Percentiles rank a stretch among this genome's conserved stretches.
These are phyloP conservation scores for Pseudocheirus occidentalis DNA, from an alignment of 2,797 vertebrate species.

Conservation along the genomic window DNA sequence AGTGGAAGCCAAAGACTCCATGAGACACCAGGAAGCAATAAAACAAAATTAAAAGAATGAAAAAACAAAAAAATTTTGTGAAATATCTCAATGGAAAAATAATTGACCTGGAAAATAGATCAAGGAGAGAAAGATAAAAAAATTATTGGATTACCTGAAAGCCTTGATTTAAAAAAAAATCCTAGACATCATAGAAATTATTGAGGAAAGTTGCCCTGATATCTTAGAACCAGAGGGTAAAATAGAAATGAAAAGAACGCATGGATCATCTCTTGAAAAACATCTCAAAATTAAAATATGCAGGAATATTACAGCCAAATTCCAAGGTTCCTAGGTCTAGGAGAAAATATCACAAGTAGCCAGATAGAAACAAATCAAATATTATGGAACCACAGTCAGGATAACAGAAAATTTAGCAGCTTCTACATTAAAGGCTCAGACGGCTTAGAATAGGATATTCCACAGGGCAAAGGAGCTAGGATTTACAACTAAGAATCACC, in stretches of 20 bases:
- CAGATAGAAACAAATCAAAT: not conserved
- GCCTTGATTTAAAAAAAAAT: not conserved
- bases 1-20: not conserved
- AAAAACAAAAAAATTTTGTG: not conserved
- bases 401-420: not conserved
- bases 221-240: not conserved
- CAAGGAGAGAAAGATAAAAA: not conserved
- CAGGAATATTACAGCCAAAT: not conserved
- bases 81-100: not conserved
- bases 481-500: not conserved
- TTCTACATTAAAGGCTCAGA: not conserved
- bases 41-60: not conserved
- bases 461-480: not conserved
- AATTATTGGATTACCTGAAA: not conserved
- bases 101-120: not conserved
- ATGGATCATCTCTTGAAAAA: not conserved
- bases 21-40: not conserved
- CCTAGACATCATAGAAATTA: not conserved
- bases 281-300: not conserved
- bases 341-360: not conserved
- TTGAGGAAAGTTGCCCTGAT: not conserved
- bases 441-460: not conserved
- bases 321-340: not conserved
- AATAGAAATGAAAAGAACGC: not conserved
- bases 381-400: not conserved